phyloP scores from a whole-genome alignment of 2,113 vertebrate species.

The Apteryx mantelli region DNA sequence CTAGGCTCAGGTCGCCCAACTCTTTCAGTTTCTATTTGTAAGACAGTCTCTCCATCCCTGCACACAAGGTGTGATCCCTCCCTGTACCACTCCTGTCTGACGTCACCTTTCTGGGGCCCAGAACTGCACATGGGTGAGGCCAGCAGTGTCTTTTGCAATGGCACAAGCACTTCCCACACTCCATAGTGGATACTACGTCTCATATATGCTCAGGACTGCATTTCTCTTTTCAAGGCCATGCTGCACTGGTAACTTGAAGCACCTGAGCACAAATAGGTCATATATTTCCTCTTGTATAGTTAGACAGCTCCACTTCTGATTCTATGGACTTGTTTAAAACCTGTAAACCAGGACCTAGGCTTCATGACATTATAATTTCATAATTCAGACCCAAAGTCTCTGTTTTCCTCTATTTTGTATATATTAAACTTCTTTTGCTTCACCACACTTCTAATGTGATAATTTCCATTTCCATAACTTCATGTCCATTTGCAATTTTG shows the following conservation, averaged over 20 bases:
- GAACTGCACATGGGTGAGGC: not conserved
- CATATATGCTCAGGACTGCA: not conserved
- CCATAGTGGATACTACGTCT: not conserved
- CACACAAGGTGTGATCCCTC: not conserved
- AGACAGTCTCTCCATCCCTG: not conserved
- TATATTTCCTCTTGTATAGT: not conserved
- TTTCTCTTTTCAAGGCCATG: not conserved
- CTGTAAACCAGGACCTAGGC: not conserved
- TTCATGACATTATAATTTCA: fast-evolving
- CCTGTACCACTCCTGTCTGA: not conserved
- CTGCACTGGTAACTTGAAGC: not conserved
- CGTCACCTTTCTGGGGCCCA: not conserved
- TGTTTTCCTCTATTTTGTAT: not conserved
- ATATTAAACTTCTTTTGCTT: not conserved
- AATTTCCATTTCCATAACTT: not conserved
- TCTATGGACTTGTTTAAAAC: not conserved
- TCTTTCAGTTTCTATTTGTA: not conserved
- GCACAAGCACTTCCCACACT: not conserved
- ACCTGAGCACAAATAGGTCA: not conserved
- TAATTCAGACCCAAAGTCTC: not conserved
- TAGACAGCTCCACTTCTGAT: not conserved
- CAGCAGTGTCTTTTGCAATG: not conserved
- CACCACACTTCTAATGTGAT: not conserved
- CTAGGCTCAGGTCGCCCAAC: not conserved
- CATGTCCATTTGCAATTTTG: not conserved